Percentiles rank a stretch among this genome's conserved stretches.
Conservation (phyloP, 2,888 invertebrate genomes). For the Cryptus armator region DNA sequence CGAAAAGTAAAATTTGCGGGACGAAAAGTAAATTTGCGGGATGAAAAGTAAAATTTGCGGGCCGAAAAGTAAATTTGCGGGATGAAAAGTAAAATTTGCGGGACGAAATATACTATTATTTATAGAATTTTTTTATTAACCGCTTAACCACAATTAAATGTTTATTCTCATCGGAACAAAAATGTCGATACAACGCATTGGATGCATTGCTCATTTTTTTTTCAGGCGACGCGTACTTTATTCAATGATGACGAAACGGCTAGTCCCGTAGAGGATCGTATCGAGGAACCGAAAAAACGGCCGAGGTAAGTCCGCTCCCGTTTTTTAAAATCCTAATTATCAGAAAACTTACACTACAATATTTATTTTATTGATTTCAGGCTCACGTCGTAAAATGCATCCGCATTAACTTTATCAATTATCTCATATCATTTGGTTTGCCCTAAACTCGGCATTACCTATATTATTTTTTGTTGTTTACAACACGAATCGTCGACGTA, state of each 20-base stretch:
- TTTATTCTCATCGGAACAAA: no score
- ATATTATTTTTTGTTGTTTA: neutral
- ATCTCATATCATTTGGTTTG: neutral
- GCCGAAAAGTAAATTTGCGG: no score
- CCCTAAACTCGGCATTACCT: neutral
- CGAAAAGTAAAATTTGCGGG: no score
- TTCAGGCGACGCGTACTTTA: slow-evolving; percentile 18
- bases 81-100: no score
- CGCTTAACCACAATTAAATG: no score
- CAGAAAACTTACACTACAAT: neutral
- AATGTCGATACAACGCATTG: no score
- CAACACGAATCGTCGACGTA: neutral
- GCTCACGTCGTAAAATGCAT: slow-evolving; percentile 8
- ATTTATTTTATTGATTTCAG: slow-evolving; percentile 32
- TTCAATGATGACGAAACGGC: slow-evolving; percentile 32
- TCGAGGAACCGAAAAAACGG: slow-evolving; percentile 29
- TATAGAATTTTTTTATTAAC: no score
- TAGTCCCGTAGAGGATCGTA: neutral
- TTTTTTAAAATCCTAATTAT: neutral
- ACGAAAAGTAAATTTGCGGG: no score
- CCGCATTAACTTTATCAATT: neutral
- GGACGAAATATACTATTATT: no score
- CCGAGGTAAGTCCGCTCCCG: slow-evolving; percentile 24
- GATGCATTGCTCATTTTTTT: neutral
- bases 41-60: no score